Percentiles rank a stretch among this genome's conserved stretches.
These are phyloP conservation scores for Leptinotarsa undecemlineata DNA, from an alignment of 1,140 invertebrate species.

Conservation along the genomic window DNA sequence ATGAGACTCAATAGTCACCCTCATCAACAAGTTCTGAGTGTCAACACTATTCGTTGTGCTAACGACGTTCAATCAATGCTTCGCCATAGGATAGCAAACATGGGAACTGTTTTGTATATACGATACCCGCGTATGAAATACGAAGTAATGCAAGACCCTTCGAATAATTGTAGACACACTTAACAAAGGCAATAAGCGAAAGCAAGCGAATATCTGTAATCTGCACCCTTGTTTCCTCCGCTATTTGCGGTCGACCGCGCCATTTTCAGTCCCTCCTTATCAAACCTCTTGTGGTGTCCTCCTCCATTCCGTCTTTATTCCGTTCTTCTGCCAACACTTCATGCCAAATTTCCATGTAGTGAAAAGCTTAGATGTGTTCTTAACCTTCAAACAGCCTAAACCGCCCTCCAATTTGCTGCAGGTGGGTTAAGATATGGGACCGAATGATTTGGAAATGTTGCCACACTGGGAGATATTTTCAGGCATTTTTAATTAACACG, in stretches of 20 bases:
- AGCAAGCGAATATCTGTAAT: constrained; percentile 45
- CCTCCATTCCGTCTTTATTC: constrained; percentile 22
- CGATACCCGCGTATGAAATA: background rate
- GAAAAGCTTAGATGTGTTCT: constrained; percentile 31
- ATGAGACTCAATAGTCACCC: too few relatives aligned
- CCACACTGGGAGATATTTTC: too few relatives aligned
- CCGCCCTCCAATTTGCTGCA: constrained; percentile 40
- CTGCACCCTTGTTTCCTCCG: constrained; percentile 48
- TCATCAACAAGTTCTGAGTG: too few relatives aligned
- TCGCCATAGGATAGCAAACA: background rate
- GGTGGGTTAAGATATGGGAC: constrained; percentile 28
- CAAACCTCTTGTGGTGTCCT: constrained; percentile 24
- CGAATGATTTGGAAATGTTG: constrained; percentile 18
- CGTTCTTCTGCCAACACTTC: constrained; percentile 31
- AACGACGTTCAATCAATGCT: too few relatives aligned
- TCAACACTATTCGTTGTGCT: too few relatives aligned
- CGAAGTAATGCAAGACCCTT: background rate
- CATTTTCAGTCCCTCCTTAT: constrained; percentile 46
- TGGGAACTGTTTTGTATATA: background rate
- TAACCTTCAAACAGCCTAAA: constrained; percentile 28
- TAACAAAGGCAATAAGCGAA: constrained; percentile 34
- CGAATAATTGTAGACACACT: constrained; percentile 6
- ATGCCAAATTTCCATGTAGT: constrained; percentile 39
- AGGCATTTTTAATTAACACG: too few relatives aligned
- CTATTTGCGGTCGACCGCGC: constrained; percentile 46